A percentile compares a stretch with the other conserved stretches of the same genome.
Evolutionary conservation across 2,888 invertebrate genomes (phyloP).

Genomic region (Holacanthella duospinosa): DNA sequence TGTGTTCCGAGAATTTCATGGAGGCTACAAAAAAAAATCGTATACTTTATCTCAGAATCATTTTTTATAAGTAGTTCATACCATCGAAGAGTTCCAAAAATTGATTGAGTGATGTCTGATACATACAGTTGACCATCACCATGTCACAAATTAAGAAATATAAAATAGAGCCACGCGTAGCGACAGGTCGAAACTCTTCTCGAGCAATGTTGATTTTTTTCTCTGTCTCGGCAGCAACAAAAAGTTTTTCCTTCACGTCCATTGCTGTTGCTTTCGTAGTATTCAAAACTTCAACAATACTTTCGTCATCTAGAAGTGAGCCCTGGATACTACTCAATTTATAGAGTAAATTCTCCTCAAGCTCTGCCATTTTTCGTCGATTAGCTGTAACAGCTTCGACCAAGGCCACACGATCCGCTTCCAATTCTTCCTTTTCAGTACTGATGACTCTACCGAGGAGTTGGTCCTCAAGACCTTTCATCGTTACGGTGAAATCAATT

Average conservation of each 20-base stretch:
- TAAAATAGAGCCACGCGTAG: slow-evolving; percentile 74
- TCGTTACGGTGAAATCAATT: slow-evolving; percentile 85
- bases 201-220: slow-evolving; percentile 72
- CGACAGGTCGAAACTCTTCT: slow-evolving; percentile 73
- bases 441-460: slow-evolving; percentile 81
- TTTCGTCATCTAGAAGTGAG: slow-evolving; percentile 87
- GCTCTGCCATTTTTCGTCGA: slow-evolving; percentile 67
- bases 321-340: slow-evolving; percentile 72
- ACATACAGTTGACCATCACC: slow-evolving; percentile 72
- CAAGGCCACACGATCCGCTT: slow-evolving; percentile 67
- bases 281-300: slow-evolving; percentile 78
- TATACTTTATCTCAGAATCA: neutral
- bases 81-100: slow-evolving; percentile 53
- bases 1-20: slow-evolving; percentile 62
- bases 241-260: slow-evolving; percentile 74
- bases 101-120: slow-evolving; percentile 86
- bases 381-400: slow-evolving; percentile 75
- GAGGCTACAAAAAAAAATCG: slow-evolving; percentile 46
- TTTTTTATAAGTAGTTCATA: neutral
- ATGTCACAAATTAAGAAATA: slow-evolving; percentile 85
- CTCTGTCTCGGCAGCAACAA: slow-evolving; percentile 78
- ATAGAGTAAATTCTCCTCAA: slow-evolving; percentile 81
- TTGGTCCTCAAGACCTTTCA: slow-evolving; percentile 82
- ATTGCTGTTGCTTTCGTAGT: slow-evolving; percentile 85
- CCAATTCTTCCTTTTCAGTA: slow-evolving; percentile 77